Evolutionary conservation across 1,140 invertebrate genomes (phyloP).

Genomic region (Streblospio benedicti): DNA sequence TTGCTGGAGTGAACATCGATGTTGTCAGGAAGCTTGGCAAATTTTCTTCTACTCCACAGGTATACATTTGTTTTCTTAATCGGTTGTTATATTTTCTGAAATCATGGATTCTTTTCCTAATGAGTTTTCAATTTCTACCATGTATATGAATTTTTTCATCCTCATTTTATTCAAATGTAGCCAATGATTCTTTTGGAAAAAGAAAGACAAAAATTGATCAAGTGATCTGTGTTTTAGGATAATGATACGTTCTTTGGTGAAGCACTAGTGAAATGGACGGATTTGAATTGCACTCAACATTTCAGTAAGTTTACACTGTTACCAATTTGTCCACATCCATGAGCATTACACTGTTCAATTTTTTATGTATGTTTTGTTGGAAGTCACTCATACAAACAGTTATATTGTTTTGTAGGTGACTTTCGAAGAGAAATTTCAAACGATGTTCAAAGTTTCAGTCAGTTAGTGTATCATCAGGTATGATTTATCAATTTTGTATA

Average conservation of each 20-base stretch:
- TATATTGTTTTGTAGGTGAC: constrained; percentile 36
- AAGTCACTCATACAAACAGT: not conserved
- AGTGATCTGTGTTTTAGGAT: constrained; percentile 46
- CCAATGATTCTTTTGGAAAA: no score
- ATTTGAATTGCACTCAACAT: constrained; percentile 72
- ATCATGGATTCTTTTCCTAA: not conserved
- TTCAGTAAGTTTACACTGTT: constrained; percentile 52
- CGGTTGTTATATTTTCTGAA: not conserved
- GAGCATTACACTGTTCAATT: constrained; percentile 2
- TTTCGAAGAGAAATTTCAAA: constrained; percentile 61
- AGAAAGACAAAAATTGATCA: no score
- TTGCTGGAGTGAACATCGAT: constrained; percentile 72
- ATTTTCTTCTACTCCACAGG: constrained; percentile 47
- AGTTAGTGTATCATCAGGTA: constrained; percentile 65
- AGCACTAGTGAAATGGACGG: constrained; percentile 76
- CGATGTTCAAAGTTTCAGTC: constrained; percentile 65
- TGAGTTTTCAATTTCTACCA: not conserved
- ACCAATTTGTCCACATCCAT: no score
- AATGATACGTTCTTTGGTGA: constrained; percentile 67
- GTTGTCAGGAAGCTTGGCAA: constrained; percentile 65
- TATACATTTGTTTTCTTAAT: constrained; percentile 22
- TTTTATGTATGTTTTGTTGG: not conserved
- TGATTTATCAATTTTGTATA: not conserved
- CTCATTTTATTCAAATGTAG: no score
- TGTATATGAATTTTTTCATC: constrained; percentile 2